These are phyloP conservation scores for Corythornis leucogaster DNA, from an alignment of 2,797 vertebrate species.

Conservation along the genomic window DNA sequence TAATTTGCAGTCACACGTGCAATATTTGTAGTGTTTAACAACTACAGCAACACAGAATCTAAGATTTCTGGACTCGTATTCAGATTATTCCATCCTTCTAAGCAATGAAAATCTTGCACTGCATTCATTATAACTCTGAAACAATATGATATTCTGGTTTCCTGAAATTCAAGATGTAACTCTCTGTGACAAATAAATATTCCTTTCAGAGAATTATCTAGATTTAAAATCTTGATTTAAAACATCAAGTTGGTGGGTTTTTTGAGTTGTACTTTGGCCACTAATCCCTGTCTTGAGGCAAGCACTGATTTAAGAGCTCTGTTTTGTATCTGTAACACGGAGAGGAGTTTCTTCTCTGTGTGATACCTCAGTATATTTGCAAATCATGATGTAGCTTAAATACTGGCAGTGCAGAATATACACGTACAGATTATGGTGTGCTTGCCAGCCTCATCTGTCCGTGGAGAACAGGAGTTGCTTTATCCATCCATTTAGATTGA, in stretches of 20 bases:
- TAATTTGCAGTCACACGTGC: background rate
- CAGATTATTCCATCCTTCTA: background rate
- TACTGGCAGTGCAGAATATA: background rate
- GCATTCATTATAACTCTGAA: background rate
- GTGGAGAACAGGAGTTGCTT: background rate
- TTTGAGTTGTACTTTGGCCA: background rate
- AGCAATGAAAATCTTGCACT: background rate
- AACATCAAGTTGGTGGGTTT: background rate
- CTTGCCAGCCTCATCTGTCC: background rate
- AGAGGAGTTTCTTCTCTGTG: background rate
- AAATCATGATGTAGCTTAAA: background rate
- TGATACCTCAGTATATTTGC: background rate
- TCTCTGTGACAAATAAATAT: background rate
- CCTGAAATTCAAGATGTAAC: background rate
- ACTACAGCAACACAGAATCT: background rate
- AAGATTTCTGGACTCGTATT: background rate
- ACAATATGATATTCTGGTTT: background rate
- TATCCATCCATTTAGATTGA: background rate
- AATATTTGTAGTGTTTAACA: background rate
- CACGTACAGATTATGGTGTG: background rate
- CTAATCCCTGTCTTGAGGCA: background rate
- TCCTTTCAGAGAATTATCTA: background rate
- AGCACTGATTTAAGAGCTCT: background rate
- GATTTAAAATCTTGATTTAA: background rate
- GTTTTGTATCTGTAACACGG: background rate